Percentiles rank a stretch among this genome's conserved stretches.
These are phyloP conservation scores for Zaprionus davidi DNA, from an alignment of 1,140 invertebrate species.

Conservation along the genomic window DNA sequence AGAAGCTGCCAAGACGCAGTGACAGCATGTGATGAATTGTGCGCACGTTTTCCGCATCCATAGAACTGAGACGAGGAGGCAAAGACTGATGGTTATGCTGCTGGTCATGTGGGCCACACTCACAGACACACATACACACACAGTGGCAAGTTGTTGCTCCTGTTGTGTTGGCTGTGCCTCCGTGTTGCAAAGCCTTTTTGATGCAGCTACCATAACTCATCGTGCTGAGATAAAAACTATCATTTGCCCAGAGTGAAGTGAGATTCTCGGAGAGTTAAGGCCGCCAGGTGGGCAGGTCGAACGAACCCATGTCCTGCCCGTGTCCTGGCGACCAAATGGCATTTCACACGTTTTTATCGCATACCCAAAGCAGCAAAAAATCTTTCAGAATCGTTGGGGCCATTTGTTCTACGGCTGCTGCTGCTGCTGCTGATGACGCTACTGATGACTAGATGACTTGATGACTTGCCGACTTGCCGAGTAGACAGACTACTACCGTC, in stretches of 20 bases:
- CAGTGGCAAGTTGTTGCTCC: conserved; percentile 22
- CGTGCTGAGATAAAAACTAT: conserved; percentile 74
- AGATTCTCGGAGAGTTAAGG: conserved; percentile 39
- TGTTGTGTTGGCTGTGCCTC: conserved; percentile 36
- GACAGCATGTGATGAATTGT: conserved; percentile 80
- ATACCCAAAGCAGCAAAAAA: conserved; percentile 19
- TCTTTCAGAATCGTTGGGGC: conserved; percentile 35
- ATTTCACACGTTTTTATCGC: conserved; percentile 79
- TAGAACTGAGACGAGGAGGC: conserved; percentile 26
- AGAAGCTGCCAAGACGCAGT: conserved; percentile 64
- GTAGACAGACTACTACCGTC: conserved; percentile 6
- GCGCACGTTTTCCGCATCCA: conserved; percentile 57
- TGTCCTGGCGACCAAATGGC: conserved; percentile 65
- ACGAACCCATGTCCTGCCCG: not conserved
- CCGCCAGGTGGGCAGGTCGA: conserved; percentile 21
- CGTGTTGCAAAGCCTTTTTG: conserved; percentile 65
- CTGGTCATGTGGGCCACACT: conserved; percentile 55
- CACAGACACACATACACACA: conserved; percentile 12
- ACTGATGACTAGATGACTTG: conserved; percentile 69
- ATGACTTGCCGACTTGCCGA: conserved; percentile 57
- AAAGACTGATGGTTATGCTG: conserved; percentile 65
- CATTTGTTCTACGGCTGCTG: conserved; percentile 64
- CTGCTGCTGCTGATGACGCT: conserved; percentile 53
- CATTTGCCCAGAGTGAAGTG: conserved; percentile 75
- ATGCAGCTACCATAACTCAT: conserved; percentile 79